Evolutionary conservation across 1,140 invertebrate genomes (phyloP).

Genomic region (Lepidostoma basale): DNA sequence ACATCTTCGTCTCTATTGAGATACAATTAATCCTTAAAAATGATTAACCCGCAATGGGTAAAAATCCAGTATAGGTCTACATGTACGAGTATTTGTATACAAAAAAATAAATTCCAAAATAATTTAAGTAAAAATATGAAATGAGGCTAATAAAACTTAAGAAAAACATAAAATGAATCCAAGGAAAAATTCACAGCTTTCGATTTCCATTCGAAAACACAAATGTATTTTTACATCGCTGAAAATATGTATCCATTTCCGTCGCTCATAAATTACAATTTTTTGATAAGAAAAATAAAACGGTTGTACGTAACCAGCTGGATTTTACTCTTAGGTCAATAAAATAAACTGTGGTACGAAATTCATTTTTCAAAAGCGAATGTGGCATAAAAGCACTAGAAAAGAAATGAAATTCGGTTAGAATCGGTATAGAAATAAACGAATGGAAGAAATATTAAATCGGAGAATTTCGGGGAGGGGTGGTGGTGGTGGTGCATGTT

Average conservation of each 20-base stretch:
- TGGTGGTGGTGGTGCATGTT: background rate
- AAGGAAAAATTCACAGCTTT: background rate
- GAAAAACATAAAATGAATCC: too few species aligned
- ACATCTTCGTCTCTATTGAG: too few species aligned
- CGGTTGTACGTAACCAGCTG: conserved; percentile 4
- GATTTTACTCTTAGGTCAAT: conserved; percentile 23
- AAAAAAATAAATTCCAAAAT: too few species aligned
- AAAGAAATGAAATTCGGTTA: conserved; percentile 26
- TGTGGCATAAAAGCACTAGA: conserved; percentile 16
- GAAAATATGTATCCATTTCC: conserved; percentile 13
- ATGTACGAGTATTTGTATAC: too few species aligned
- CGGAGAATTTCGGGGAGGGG: background rate
- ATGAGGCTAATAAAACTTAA: too few species aligned
- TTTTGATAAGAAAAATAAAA: conserved; percentile 23
- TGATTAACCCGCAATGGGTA: too few species aligned
- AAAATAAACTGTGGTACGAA: conserved; percentile 16
- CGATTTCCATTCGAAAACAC: conserved; percentile 8
- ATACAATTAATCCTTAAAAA: too few species aligned
- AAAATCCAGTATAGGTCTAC: too few species aligned
- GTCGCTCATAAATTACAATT: conserved; percentile 15
- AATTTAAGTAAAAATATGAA: too few species aligned
- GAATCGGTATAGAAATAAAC: conserved; percentile 29
- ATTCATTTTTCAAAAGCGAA: conserved; percentile 20
- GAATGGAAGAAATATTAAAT: conserved; percentile 15
- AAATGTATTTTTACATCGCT: conserved; percentile 10